Base-by-base conservation (phyloP, 1,140 invertebrate genomes). In the Eurosta solidaginis region DNA sequence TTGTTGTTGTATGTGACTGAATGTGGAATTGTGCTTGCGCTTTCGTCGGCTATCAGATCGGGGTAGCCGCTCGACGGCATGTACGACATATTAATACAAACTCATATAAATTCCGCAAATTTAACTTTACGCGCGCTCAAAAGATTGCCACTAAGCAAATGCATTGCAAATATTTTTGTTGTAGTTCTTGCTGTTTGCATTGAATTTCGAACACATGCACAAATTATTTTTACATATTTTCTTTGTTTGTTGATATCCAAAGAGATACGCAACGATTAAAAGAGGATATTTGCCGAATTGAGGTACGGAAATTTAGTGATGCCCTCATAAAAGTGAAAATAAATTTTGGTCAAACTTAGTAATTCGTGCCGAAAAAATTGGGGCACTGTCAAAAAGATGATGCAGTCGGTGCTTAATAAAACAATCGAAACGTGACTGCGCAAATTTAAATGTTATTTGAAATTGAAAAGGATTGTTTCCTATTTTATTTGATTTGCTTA, bases 71-170 rank as follows among this genome's bases (percentile, higher is more conserved):
- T 74, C 73, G 73, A 74, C 73, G 73, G 45, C 73, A 74, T 74
- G 73, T 74, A 9, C 20, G 17, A 76, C 75, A 76, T 76, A 76
- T 76, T 76, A 76, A 76, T 76, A 76, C 47, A 54, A 22, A 76
- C 29, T 52, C 75, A 76, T 76, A 76, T 76, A 76, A 76, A 76
- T 76, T 76, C 75, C 75, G 49, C 2, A 4, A 29, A 42, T 54
- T 76, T 40, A 27, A 36, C 47, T 27, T 25, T 14, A 1, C 14
- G 29, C 59, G 33, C 14, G n/a, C n/a, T n/a, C n/a, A n/a, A 47
- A n/a, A 17, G 45, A 12, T 47, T 14, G 54, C 54, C 12, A 20
- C 25, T 63, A 36, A 29, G 54, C n/a, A n/a, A n/a, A n/a, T n/a
- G n/a, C n/a, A n/a, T 63, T 10, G 14, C 33, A 20, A 10, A 3